phyloP scores from a whole-genome alignment of 2,797 vertebrate species.

The Setipinna tenuifilis region DNA sequence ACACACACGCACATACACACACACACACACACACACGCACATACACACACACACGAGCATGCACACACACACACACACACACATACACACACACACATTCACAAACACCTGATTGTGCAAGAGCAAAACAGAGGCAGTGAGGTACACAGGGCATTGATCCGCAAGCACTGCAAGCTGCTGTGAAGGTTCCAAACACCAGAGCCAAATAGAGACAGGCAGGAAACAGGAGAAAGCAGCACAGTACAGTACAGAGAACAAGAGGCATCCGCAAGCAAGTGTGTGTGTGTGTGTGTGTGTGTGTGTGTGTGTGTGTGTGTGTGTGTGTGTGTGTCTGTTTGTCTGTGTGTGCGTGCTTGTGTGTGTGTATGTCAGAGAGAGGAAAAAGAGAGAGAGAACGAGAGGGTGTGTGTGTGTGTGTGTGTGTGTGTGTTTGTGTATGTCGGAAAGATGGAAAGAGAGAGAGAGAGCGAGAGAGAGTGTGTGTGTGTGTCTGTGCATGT shows the following conservation, averaged over 20 bases:
- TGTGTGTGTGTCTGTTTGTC: slow-evolving; percentile 27
- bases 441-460: no score
- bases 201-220: neutral
- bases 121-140: slow-evolving; percentile 30
- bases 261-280: neutral
- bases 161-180: slow-evolving; percentile 31
- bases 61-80: slow-evolving; percentile 8
- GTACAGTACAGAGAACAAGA: neutral
- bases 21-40: slow-evolving; percentile 5
- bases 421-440: neutral
- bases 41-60: slow-evolving; percentile 1
- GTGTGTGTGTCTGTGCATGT: slow-evolving; percentile 16
- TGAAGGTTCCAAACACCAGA: neutral
- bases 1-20: neutral
- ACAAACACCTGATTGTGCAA: slow-evolving; percentile 22
- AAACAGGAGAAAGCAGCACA: neutral
- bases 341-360: slow-evolving; percentile 2
- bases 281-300: slow-evolving; percentile 17
- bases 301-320: neutral
- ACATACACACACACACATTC: neutral
- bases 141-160: slow-evolving; percentile 42
- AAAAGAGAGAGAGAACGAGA: no score
- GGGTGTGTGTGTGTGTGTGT: no score
- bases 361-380: neutral
- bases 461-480: no score